Base-by-base conservation (phyloP, 2,113 vertebrate genomes). In the Varanus komodoensis region DNA sequence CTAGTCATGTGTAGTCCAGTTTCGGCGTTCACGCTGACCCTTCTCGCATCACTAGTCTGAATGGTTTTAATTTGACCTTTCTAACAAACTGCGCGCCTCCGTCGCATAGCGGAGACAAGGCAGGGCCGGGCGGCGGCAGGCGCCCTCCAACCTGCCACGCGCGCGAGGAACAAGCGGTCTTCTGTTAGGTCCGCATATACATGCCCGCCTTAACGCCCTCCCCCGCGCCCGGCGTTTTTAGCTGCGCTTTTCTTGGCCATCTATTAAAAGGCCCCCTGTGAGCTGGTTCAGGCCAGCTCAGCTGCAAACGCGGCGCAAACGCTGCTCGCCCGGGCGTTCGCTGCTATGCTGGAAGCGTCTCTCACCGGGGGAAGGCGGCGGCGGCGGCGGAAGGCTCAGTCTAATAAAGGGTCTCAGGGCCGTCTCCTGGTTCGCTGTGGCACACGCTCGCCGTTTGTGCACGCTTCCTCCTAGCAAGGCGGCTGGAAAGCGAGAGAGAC, bases 1-100 rank as follows among this genome's bases (percentile, higher is more conserved):
- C 94, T 38, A 87, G 93, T 88, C 17, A 27, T 73, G 89, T 64
- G 21, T 2, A 8, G 9, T 23, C 88, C 61, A 73, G 27, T 71
- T 74, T 87, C n/a, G 34, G 87, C 87, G 7, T 9, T 92, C 61
- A 54, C 48, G 38, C 25, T 54, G 52, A 88, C 91, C 88, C 89
- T 83, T 75, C 90, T 82, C 52, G 82, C 93, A 50, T 87, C 90
- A 38, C 80, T 29, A 52, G 90, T 89, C 89, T 68, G 84, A 54
- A 83, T 61, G 50, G 92, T 92, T 92, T 89, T 89, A 85, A 92
- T 91, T 57, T 92, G 92, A 95, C 94, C 95, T 95, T 92, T 93
- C n/a, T 82, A 77, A 92, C 38, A 73, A 80, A 32, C 38, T 7
- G n/a, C 52, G 44, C 71, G 82, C 38, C 75, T 61, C 89, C 80